Conservation (phyloP, 92 coral and sea anemone genomes). For the Metridium senile region DNA sequence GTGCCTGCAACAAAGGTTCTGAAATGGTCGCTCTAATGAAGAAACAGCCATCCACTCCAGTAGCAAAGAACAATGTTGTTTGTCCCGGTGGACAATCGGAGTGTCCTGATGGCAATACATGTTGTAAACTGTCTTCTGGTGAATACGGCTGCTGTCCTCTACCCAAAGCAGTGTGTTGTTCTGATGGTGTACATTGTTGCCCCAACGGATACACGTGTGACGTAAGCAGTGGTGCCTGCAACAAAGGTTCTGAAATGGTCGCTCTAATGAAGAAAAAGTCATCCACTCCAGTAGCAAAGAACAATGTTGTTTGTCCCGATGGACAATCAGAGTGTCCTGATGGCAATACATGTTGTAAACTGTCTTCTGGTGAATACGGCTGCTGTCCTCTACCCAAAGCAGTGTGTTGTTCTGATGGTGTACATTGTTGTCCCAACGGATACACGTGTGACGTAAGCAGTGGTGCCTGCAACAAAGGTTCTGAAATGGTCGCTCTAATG, state of each 20-base stretch:
- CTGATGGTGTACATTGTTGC: slow-evolving; percentile 71
- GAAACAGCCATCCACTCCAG: slow-evolving; percentile 1
- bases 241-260: slow-evolving; percentile 10
- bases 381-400: slow-evolving; percentile 74
- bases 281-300: slow-evolving; percentile 29
- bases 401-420: slow-evolving; percentile 60
- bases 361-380: slow-evolving; percentile 40
- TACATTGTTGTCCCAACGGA: slow-evolving; percentile 71
- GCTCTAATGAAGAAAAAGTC: slow-evolving; percentile 42
- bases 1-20: not conserved
- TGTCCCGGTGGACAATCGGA: slow-evolving; percentile 49
- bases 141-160: slow-evolving; percentile 72
- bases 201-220: slow-evolving; percentile 66
- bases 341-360: slow-evolving; percentile 70
- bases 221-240: slow-evolving; percentile 41
- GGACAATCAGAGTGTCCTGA: slow-evolving; percentile 56
- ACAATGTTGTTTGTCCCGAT: slow-evolving; percentile 54
- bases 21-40: not conserved
- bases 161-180: slow-evolving; percentile 76
- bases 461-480: slow-evolving; percentile 43
- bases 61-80: slow-evolving; percentile 12
- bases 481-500: not conserved
- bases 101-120: slow-evolving; percentile 54
- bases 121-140: slow-evolving; percentile 33
- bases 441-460: slow-evolving; percentile 47